Base-by-base conservation (phyloP, 2,888 invertebrate genomes). In the Crossocerus cetratus region DNA sequence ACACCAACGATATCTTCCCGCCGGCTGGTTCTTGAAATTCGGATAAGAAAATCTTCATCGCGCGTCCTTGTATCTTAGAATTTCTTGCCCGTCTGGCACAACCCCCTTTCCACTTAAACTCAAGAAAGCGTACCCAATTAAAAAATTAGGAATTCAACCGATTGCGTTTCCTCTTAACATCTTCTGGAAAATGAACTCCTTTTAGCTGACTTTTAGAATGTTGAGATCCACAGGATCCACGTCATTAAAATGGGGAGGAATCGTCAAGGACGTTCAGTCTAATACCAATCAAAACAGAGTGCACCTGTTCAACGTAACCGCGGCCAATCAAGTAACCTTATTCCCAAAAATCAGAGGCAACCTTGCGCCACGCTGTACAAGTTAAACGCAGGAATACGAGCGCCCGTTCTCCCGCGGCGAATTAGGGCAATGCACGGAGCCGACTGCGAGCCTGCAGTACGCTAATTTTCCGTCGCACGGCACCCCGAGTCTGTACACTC, bases 41-140 rank as follows among this genome's bases (percentile, higher is more conserved):
- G 70, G 76, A 74, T 78, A 76, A 72, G 78, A 69, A 75, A 75
- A 76, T 57, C 65, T 76, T 67, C 54, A 61, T 53, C 57, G 5
- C 5, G 3, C 32, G 32, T 32, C 11, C 32, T 32, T 32, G 32
- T 32, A 32, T 32, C 8, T 32, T 32, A 32, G 55, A 32, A 49
- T 66, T 71, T 32, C 44, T n/a, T 53, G 53, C 23, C 14, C 49
- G 61, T 57, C 57, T 62, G 23, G 21, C 43, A 53, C 53, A n/a
- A n/a, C 42, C 49, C 59, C 55, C 67, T 16, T n/a, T 13, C 18
- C 23, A 14, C n/a, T 23, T 23, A 32, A 23, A 23, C 13, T 56
- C n/a, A 22, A 18, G 5, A 56, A 14, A 56, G 11, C 32, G 32
- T 5, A 11, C 11, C 11, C 1, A 32, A 0, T 8, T 32, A 8